A percentile compares a stretch with the other conserved stretches of the same genome.
These are phyloP conservation scores for Blastobasis adustella DNA, from an alignment of 2,888 invertebrate genomes.

Conservation along the genomic window DNA sequence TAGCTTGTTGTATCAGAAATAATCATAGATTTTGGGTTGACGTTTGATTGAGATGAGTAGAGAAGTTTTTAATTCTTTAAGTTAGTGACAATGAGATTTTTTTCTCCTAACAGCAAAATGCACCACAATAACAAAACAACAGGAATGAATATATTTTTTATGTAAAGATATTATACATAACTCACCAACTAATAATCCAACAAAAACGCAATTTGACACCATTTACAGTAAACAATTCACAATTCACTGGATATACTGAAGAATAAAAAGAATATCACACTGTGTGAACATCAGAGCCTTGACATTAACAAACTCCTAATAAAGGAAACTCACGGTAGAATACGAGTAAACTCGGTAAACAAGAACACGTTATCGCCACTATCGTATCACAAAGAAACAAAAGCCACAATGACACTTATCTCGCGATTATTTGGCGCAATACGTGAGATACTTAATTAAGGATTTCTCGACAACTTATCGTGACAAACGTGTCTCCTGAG, in stretches of 20 bases:
- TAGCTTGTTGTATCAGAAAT: no score
- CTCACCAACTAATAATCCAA: slow-evolving; percentile 50
- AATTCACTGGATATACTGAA: slow-evolving; percentile 4
- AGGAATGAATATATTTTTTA: background rate
- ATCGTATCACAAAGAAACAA: slow-evolving; percentile 64
- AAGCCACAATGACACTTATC: slow-evolving; percentile 51
- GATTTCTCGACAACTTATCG: slow-evolving; percentile 39
- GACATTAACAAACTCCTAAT: slow-evolving; percentile 33
- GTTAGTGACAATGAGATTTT: no score
- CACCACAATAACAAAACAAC: background rate
- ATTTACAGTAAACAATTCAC: slow-evolving; percentile 35
- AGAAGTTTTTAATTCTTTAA: no score
- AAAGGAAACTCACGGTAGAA: slow-evolving; percentile 30
- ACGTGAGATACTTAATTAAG: slow-evolving; percentile 33
- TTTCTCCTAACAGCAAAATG: no score
- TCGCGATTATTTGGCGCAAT: slow-evolving; percentile 39
- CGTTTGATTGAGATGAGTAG: no score
- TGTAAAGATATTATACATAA: slow-evolving; percentile 12
- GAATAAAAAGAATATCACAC: slow-evolving; percentile 13
- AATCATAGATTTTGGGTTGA: no score
- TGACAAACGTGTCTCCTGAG: slow-evolving; percentile 47
- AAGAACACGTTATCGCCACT: slow-evolving; percentile 58
- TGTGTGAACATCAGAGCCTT: slow-evolving; percentile 20
- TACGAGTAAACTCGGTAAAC: slow-evolving; percentile 49
- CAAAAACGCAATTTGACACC: slow-evolving; percentile 62